Base-by-base conservation (phyloP, 2,888 invertebrate genomes). In the Leptopilina drosophilae region DNA sequence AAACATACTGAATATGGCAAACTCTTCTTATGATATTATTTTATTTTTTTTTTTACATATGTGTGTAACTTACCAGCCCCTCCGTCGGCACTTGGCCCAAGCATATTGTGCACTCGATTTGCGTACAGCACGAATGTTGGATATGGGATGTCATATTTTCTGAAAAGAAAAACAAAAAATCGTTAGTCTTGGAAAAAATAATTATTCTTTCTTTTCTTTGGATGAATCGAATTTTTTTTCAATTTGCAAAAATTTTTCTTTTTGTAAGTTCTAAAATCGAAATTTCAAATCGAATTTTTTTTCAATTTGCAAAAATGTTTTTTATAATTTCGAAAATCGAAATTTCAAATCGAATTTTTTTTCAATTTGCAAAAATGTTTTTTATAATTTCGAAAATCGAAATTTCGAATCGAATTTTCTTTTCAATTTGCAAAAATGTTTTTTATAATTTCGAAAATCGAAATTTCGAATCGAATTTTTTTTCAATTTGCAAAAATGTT, bases 131-230 rank as follows among this genome's bases (percentile, higher is more conserved):
- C 98, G 92, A 98, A 98, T 9, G 98, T 98, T 84, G 98, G 98
- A 92, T 98, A 98, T 77, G 98, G 98, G 91, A 98, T 98, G 93
- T 98, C 98, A 93, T 97, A 98, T 92, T 97, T 98, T 87, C 98
- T 94, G 90, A 14, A 89, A 89, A 80, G 79, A 42, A 84, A 80
- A 84, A 12, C 14, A 8, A 53, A 7, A 12, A 69, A 20, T 49
- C n/a, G 33, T 42, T 66, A 1, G 9, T 62, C 49, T 49, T 12
- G 49, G 49, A 49, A 9, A 11, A 49, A 9, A 12, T 49, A 33
- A 33, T 49, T 2, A 5, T 49, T 49, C 1, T 8, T 49, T 49
- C 11, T 1, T 42, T 2, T 42, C 42, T 42, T 42, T 7, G 20
- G 20, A 6, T 42, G 42, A 59, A 59, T 15, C 59, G 59, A 15